Conservation (phyloP, 2,113 vertebrate species). For the Isurus oxyrinchus region DNA sequence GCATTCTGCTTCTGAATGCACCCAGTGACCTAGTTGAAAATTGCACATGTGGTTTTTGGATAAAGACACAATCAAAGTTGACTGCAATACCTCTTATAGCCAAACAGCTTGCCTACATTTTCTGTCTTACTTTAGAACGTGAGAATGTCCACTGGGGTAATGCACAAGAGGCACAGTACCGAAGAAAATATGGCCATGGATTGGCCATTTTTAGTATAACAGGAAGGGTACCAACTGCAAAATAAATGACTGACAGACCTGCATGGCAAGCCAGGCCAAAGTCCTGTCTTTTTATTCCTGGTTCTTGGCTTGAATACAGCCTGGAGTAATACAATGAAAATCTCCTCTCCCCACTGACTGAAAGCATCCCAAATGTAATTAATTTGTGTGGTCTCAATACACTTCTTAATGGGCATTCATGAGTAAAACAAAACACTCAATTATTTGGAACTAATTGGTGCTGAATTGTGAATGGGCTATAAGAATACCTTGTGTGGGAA, state of each 20-base stretch:
- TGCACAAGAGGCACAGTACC: neutral
- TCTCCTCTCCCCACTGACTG: neutral
- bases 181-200: neutral
- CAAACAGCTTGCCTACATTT: neutral
- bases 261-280: neutral
- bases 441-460: constrained; percentile 35
- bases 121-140: too few species aligned
- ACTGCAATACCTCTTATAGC: neutral
- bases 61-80: neutral
- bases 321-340: neutral
- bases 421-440: constrained; percentile 32
- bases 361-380: constrained; percentile 30
- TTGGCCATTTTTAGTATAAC: neutral
- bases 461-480: neutral
- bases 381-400: constrained; percentile 26
- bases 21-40: neutral
- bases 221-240: neutral
- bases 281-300: neutral
- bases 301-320: constrained; percentile 17
- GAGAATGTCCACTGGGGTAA: neutral
- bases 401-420: constrained; percentile 26
- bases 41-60: neutral
- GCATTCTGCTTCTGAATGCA: neutral
- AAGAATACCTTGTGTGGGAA: constrained; percentile 24
- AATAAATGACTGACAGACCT: neutral